Percentiles rank a stretch among this genome's conserved stretches.
These are phyloP conservation scores for Leuciscus idus DNA, from an alignment of 2,113 vertebrate genomes.

Conservation along the genomic window DNA sequence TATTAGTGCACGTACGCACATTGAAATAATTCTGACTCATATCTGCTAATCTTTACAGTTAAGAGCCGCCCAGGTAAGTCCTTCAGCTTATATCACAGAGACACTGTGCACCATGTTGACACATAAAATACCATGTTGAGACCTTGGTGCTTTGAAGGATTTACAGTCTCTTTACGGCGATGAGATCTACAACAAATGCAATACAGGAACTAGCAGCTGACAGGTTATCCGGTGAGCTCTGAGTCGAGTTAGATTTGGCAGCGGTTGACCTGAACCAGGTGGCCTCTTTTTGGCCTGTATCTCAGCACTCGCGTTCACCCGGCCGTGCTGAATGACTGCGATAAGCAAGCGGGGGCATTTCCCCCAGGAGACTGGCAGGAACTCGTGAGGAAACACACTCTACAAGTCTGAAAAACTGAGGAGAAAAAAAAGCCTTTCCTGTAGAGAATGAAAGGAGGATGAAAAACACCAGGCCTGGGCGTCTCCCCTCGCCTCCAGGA, in stretches of 20 bases:
- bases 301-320: conserved; percentile 33
- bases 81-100: conserved; percentile 3
- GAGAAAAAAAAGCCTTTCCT: conserved; percentile 51
- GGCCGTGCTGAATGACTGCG: conserved; percentile 46
- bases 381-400: conserved; percentile 66
- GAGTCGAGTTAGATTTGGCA: conserved; percentile 25
- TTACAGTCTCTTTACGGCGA: background rate
- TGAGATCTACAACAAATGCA: conserved; percentile 17
- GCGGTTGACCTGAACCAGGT: conserved; percentile 42
- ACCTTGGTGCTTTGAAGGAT: conserved; percentile 26
- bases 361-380: conserved; percentile 64
- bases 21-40: background rate
- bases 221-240: conserved; percentile 19
- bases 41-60: conserved; percentile 7
- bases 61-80: background rate
- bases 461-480: conserved; percentile 49
- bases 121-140: conserved; percentile 10
- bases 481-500: conserved; percentile 35
- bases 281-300: conserved; percentile 50
- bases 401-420: conserved; percentile 52
- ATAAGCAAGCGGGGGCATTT: conserved; percentile 66
- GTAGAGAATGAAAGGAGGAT: conserved; percentile 47
- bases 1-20: background rate
- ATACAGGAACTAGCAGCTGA: conserved; percentile 36
- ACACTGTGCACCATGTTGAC: conserved; percentile 19